Percentiles rank a stretch among this genome's conserved stretches.
Conservation (phyloP, 2,797 vertebrate genomes). For the Bradypodion ventrale region DNA sequence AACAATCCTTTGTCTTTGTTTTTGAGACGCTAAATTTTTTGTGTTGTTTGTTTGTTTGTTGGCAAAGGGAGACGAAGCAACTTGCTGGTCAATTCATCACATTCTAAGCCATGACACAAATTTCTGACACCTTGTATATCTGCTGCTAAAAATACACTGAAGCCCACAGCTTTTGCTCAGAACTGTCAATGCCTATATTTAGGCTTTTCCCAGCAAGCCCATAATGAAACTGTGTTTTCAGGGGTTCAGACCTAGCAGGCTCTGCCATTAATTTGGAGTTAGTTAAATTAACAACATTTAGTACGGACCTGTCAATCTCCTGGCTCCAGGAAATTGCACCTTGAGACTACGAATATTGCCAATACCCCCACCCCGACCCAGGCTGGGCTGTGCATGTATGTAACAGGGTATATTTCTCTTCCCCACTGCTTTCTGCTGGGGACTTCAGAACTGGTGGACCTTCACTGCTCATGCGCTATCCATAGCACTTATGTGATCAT, state of each 20-base stretch:
- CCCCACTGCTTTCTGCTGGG: constrained; percentile 63
- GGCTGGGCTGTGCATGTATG: constrained; percentile 66
- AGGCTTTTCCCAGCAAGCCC: constrained; percentile 79
- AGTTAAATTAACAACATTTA: constrained; percentile 90
- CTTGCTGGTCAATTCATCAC: constrained; percentile 88
- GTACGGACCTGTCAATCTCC: constrained; percentile 85
- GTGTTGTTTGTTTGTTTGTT: constrained; percentile 45
- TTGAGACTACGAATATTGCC: constrained; percentile 85
- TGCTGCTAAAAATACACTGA: constrained; percentile 80
- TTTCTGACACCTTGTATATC: constrained; percentile 78
- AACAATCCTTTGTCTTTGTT: constrained; percentile 67
- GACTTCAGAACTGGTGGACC: constrained; percentile 74
- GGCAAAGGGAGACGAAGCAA: constrained; percentile 58
- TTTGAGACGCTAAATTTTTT: constrained; percentile 31
- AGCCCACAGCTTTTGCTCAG: constrained; percentile 80
- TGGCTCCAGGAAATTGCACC: constrained; percentile 88
- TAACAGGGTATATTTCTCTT: constrained; percentile 36
- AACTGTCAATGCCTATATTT: constrained; percentile 86
- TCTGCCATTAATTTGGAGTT: constrained; percentile 87
- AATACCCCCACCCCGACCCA: too few relatives aligned
- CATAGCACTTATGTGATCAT: constrained; percentile 88
- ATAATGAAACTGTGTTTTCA: constrained; percentile 89
- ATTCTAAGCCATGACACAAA: constrained; percentile 79
- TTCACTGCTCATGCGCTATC: constrained; percentile 75
- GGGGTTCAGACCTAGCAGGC: constrained; percentile 77